These are phyloP conservation scores for Gastracanthus pulcherrimus DNA, from an alignment of 2,888 invertebrate species.

Conservation along the genomic window DNA sequence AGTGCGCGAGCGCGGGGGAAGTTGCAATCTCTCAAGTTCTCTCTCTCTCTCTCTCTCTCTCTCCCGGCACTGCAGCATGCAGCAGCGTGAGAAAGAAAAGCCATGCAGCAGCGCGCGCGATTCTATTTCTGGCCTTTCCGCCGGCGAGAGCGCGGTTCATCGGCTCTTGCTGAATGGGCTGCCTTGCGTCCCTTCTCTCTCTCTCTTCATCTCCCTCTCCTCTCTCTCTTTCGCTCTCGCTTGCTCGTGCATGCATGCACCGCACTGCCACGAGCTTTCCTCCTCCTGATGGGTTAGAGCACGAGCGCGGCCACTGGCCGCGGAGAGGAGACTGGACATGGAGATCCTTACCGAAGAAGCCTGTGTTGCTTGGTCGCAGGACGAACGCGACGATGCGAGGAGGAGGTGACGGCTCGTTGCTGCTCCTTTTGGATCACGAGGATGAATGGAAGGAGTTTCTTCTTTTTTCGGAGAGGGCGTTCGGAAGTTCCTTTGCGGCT, in stretches of 20 bases:
- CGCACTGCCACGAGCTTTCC: background rate
- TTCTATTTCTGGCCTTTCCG: constrained; percentile 52
- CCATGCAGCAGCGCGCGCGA: background rate
- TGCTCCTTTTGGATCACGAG: too few relatives aligned
- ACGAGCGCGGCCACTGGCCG: background rate
- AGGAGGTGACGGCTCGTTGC: background rate
- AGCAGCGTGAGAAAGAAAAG: constrained; percentile 53
- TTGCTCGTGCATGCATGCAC: background rate
- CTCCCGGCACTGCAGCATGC: background rate
- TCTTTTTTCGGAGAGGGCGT: too few relatives aligned
- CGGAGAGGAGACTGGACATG: too few relatives aligned
- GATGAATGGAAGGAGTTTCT: too few relatives aligned
- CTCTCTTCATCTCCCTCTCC: background rate
- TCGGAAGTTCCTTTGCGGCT: too few relatives aligned
- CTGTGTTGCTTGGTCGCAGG: too few relatives aligned
- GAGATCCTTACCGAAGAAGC: background rate
- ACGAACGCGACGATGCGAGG: too few relatives aligned
- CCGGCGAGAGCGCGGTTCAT: constrained; percentile 37
- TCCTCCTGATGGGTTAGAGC: background rate
- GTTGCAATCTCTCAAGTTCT: background rate
- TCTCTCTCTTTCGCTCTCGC: background rate
- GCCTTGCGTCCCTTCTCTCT: background rate
- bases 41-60: too few relatives aligned
- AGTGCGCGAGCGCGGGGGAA: background rate
- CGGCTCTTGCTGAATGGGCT: constrained; percentile 44